phyloP scores from a whole-genome alignment of 2,113 vertebrate genomes.

The Xenopus borealis region DNA sequence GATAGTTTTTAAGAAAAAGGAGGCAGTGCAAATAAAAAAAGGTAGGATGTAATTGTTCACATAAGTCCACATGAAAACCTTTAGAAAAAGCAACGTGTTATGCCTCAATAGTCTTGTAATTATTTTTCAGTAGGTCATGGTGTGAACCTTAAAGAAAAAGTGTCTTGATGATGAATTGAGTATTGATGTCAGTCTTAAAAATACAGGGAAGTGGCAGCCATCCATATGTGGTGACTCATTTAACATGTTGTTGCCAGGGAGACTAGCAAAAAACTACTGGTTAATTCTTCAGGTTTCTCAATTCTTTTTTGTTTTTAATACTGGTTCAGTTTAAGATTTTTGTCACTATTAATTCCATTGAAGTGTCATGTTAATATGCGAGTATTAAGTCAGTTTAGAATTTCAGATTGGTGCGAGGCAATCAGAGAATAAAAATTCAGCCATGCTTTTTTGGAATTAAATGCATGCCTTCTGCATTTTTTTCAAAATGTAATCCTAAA shows the following conservation, averaged over 20 bases:
- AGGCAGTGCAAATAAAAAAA: constrained; percentile 8
- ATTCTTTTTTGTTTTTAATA: no score
- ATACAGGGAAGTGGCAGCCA: constrained; percentile 18
- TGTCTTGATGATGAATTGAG: constrained; percentile 24
- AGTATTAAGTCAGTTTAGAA: no score
- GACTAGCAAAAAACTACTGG: constrained; percentile 12
- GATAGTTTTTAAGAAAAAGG: background rate
- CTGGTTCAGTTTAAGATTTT: no score
- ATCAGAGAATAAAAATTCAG: no score
- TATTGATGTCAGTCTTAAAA: constrained; percentile 31
- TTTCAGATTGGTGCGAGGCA: no score
- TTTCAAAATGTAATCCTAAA: no score
- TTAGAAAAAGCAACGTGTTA: background rate
- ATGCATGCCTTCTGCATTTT: no score
- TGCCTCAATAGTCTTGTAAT: constrained; percentile 18
- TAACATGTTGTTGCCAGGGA: constrained; percentile 23
- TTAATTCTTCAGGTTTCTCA: background rate
- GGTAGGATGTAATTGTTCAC: constrained; percentile 15
- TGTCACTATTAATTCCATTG: no score
- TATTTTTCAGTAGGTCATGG: constrained; percentile 16
- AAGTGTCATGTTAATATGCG: no score
- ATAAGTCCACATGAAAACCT: constrained; percentile 6
- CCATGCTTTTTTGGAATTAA: no score
- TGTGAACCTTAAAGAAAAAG: constrained; percentile 17
- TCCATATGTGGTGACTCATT: constrained; percentile 17